Conservation (phyloP, 1,140 invertebrate genomes). For the Coptotermes formosanus region DNA sequence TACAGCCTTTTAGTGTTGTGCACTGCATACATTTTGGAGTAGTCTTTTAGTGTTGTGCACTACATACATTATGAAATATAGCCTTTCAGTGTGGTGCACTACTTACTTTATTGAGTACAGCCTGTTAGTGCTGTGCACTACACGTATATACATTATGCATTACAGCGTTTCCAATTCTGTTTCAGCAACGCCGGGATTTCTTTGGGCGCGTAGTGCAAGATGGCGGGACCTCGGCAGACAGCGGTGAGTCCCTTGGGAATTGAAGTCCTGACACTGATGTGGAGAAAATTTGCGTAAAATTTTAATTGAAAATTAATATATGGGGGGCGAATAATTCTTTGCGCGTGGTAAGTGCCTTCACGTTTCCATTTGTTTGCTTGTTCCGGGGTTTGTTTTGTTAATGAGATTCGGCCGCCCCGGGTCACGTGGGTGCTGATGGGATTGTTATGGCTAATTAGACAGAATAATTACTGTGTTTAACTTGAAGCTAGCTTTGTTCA, state of each 20-base stretch:
- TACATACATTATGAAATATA: too few species aligned
- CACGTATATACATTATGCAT: too few species aligned
- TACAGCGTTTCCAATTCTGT: slow-evolving; percentile 44
- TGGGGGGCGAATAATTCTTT: background rate
- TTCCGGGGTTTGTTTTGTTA: slow-evolving; percentile 34
- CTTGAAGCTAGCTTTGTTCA: slow-evolving; percentile 24
- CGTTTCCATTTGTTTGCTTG: background rate
- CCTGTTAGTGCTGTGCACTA: too few species aligned
- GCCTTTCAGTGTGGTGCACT: too few species aligned
- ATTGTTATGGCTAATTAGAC: slow-evolving; percentile 33
- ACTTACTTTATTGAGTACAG: too few species aligned
- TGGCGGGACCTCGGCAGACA: background rate
- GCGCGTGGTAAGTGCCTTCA: background rate
- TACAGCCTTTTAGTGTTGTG: too few species aligned
- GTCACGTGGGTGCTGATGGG: slow-evolving; percentile 28
- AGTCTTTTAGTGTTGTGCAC: too few species aligned
- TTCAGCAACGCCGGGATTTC: slow-evolving; percentile 67
- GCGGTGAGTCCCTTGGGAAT: background rate
- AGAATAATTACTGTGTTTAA: slow-evolving; percentile 33
- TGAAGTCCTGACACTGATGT: background rate
- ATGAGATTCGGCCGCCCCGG: slow-evolving; percentile 32
- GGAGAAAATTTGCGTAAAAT: slow-evolving; percentile 16
- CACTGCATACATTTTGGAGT: too few species aligned
- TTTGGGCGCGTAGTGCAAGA: slow-evolving; percentile 60
- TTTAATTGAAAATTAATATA: slow-evolving; percentile 27